These are phyloP conservation scores for Lutjanus erythropterus DNA, from an alignment of 2,113 vertebrate genomes.

Conservation along the genomic window DNA sequence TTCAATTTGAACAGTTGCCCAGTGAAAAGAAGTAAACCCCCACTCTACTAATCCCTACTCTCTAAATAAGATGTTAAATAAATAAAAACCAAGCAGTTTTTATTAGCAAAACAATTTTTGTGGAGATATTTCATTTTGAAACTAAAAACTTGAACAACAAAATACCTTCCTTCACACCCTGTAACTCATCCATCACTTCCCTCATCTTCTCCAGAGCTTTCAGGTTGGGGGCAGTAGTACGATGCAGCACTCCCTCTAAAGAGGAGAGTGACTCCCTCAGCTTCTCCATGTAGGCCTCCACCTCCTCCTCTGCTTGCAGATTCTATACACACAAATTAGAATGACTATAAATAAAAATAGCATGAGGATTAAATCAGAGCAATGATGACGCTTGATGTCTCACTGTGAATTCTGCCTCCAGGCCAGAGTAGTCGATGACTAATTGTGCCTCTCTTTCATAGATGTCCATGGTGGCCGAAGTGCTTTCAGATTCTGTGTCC, in stretches of 20 bases:
- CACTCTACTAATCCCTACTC: too few relatives aligned
- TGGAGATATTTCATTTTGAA: neutral
- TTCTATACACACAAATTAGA: conserved; percentile 69
- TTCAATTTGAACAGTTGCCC: neutral
- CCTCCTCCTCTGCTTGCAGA: conserved; percentile 82
- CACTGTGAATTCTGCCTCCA: conserved; percentile 86
- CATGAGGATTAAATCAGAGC: neutral
- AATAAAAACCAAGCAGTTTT: too few relatives aligned
- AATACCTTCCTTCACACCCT: conserved; percentile 89
- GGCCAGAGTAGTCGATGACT: conserved; percentile 88
- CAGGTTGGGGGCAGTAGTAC: conserved; percentile 90
- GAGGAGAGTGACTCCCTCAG: conserved; percentile 82
- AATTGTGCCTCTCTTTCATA: conserved; percentile 90
- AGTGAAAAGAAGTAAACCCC: neutral
- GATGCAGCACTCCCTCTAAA: conserved; percentile 83
- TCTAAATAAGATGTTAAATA: neutral
- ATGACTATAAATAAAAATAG: neutral
- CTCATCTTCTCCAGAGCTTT: conserved; percentile 90
- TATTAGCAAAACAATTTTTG: neutral
- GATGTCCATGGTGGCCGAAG: conserved; percentile 75
- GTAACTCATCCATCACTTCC: conserved; percentile 86
- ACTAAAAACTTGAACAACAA: neutral
- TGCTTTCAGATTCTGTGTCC: conserved; percentile 86
- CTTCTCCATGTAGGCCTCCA: conserved; percentile 75
- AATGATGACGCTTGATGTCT: neutral